Percentiles rank a stretch among this genome's conserved stretches.
Conservation (phyloP, 2,797 vertebrate species). For the Tolypeutes matacus region DNA sequence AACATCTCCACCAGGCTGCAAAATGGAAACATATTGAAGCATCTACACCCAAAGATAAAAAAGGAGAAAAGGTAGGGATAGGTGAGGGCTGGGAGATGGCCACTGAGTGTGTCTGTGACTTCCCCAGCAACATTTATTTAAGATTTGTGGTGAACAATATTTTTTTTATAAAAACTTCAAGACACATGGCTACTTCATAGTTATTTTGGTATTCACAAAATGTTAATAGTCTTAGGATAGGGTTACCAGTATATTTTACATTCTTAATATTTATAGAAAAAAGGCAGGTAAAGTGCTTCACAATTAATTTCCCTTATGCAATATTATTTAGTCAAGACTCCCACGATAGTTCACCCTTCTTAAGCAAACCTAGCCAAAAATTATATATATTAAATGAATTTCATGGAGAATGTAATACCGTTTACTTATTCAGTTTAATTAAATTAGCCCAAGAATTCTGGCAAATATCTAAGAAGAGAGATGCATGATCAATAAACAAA, state of each 20-base stretch:
- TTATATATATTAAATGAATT: neutral
- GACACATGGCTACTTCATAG: neutral
- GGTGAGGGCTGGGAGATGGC: no score
- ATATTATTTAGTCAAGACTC: neutral
- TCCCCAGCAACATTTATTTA: neutral
- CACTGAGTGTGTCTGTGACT: no score
- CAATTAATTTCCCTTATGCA: neutral
- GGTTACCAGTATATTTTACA: neutral
- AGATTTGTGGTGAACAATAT: slow-evolving; percentile 66
- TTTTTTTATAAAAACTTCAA: slow-evolving; percentile 19
- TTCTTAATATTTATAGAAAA: neutral
- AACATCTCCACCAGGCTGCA: no score
- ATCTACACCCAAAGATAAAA: no score
- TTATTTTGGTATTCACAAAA: neutral
- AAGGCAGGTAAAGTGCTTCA: neutral
- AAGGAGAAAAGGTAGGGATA: no score
- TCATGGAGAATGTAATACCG: neutral
- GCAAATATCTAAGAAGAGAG: neutral
- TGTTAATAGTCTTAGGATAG: neutral
- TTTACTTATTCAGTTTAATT: neutral
- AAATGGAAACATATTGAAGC: no score
- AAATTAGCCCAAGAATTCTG: neutral
- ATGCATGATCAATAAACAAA: neutral
- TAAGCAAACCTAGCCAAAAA: neutral
- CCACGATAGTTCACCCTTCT: neutral